phyloP scores from a whole-genome alignment of 2,113 vertebrate genomes.

The Promerops cafer region DNA sequence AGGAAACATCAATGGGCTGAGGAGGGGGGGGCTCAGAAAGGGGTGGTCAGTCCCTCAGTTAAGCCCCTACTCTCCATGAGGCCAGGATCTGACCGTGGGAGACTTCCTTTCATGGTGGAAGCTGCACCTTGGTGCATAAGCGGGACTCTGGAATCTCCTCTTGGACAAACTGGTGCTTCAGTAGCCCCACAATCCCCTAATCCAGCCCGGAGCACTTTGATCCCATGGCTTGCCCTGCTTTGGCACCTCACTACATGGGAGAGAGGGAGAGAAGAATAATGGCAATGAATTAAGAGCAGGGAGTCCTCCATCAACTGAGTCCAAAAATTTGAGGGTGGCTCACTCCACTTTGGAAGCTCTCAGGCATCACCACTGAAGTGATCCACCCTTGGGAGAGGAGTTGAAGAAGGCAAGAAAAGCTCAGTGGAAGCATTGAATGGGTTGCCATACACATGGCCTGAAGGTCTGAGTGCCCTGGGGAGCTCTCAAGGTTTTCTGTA shows the following conservation, averaged over 20 bases:
- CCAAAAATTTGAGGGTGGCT: background rate
- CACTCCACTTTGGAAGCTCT: background rate
- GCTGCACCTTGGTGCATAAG: background rate
- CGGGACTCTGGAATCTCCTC: accelerated
- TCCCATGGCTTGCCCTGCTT: background rate
- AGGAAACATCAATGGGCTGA: background rate
- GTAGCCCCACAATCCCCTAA: background rate
- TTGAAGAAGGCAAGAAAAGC: background rate
- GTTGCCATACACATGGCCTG: background rate
- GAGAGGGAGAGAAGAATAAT: background rate
- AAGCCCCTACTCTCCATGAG: background rate
- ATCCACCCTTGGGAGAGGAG: background rate
- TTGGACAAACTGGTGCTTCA: background rate
- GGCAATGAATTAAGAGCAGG: background rate
- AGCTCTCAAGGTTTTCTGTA: background rate
- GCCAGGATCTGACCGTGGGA: background rate
- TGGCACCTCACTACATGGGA: accelerated
- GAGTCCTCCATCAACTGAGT: background rate
- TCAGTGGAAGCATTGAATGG: background rate
- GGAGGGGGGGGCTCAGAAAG: background rate
- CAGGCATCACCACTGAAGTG: background rate
- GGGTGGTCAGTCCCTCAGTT: background rate
- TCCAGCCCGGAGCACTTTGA: background rate
- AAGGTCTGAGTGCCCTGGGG: background rate
- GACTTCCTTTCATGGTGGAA: background rate